These are phyloP conservation scores for Pseudopleuronectes americanus DNA, from an alignment of 2,797 vertebrate species.

Conservation along the genomic window DNA sequence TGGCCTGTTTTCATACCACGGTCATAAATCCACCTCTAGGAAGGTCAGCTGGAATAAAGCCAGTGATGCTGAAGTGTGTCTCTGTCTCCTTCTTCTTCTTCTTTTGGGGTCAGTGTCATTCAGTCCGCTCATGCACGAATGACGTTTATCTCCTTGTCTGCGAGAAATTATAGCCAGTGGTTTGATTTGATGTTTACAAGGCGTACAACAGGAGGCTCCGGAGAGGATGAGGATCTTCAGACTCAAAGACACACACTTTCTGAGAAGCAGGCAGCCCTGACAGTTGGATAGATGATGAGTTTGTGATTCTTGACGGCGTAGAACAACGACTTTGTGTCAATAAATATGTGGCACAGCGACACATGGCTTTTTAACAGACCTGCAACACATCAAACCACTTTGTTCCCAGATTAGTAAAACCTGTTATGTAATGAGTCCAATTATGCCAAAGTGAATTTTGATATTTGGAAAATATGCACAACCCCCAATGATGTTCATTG, in stretches of 20 bases:
- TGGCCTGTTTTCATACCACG: neutral
- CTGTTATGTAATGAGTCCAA: slow-evolving; percentile 17
- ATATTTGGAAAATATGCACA: too few relatives aligned
- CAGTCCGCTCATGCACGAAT: slow-evolving; percentile 47
- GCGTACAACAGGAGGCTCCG: neutral
- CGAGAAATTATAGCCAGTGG: slow-evolving; percentile 65
- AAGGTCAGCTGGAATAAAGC: slow-evolving; percentile 6
- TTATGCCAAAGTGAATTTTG: too few relatives aligned
- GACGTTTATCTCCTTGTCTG: slow-evolving; percentile 39
- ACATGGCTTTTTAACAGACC: slow-evolving; percentile 13
- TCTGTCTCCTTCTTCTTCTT: slow-evolving; percentile 4
- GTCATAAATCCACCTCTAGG: slow-evolving; percentile 20
- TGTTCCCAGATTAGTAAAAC: slow-evolving; percentile 15
- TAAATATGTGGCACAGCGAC: slow-evolving; percentile 15
- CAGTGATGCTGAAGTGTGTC: neutral
- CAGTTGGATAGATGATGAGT: slow-evolving; percentile 59
- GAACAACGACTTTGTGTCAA: slow-evolving; percentile 30
- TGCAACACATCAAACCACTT: slow-evolving; percentile 17
- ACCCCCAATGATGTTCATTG: too few relatives aligned
- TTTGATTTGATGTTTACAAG: slow-evolving; percentile 73
- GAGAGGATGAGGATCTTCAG: slow-evolving; percentile 8
- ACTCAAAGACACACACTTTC: slow-evolving; percentile 4
- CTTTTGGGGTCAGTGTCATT: slow-evolving; percentile 20
- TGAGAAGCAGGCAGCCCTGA: slow-evolving; percentile 26
- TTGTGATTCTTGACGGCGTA: neutral